phyloP scores from a whole-genome alignment of 2,113 vertebrate genomes.

The Myrmecobius fasciatus region DNA sequence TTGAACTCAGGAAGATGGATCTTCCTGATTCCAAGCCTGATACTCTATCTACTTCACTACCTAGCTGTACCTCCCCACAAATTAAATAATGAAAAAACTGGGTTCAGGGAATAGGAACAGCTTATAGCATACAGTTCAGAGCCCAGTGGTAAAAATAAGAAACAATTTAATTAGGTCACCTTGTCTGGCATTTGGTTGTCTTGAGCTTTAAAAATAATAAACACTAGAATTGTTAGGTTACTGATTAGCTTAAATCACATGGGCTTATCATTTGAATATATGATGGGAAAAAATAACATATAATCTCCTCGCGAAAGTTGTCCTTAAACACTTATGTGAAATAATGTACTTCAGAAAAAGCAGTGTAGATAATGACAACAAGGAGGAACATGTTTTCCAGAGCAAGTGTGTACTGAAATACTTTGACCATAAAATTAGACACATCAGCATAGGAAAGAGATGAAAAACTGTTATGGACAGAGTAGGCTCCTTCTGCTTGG shows the following conservation, averaged over 20 bases:
- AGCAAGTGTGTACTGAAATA: background rate
- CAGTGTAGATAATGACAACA: background rate
- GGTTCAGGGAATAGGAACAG: background rate
- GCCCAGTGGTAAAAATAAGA: background rate
- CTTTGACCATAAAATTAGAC: background rate
- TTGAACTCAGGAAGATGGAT: background rate
- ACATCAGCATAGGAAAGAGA: background rate
- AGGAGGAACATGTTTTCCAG: background rate
- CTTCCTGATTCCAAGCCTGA: background rate
- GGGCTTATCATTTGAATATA: background rate
- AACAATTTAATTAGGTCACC: background rate
- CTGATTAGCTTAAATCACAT: background rate
- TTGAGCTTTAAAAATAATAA: background rate
- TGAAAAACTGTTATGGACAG: background rate
- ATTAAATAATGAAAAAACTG: background rate
- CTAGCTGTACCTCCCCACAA: background rate
- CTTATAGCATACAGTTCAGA: background rate
- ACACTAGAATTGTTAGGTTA: background rate
- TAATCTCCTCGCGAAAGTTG: background rate
- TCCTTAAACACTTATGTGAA: background rate
- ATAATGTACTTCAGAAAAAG: background rate
- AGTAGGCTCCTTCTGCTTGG: background rate
- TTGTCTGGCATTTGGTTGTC: background rate
- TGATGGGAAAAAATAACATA: background rate
- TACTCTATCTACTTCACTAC: background rate